Evolutionary conservation across 2,797 vertebrate genomes (phyloP).

Genomic region (Coluber constrictor): DNA sequence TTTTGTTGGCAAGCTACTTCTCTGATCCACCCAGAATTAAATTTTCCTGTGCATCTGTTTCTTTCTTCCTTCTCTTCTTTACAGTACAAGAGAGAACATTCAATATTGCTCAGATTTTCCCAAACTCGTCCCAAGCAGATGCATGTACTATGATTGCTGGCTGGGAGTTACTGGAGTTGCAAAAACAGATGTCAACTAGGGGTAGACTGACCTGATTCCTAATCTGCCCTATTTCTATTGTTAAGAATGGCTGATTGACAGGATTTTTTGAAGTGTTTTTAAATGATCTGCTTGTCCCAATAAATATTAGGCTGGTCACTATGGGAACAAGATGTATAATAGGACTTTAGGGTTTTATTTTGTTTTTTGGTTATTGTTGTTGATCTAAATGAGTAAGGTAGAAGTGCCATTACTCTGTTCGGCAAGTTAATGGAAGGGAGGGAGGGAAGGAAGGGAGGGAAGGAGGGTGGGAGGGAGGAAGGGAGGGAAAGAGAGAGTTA

Average conservation of each 20-base stretch:
- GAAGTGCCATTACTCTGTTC: neutral
- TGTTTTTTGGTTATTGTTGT: neutral
- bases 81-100: neutral
- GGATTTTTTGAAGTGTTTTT: neutral
- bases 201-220: neutral
- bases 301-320: neutral
- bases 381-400: neutral
- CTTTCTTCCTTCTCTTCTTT: neutral
- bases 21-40: neutral
- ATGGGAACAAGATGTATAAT: neutral
- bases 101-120: neutral
- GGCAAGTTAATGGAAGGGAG: neutral
- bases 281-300: neutral
- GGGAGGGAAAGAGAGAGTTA: neutral
- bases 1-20: neutral
- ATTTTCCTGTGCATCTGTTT: neutral
- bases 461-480: rapidly evolving
- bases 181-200: neutral
- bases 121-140: neutral
- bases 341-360: no score
- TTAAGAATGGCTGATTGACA: neutral
- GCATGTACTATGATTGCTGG: neutral
- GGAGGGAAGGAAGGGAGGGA: neutral
- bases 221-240: neutral
- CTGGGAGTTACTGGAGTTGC: neutral